Conservation (phyloP, 2,113 vertebrate species). For the Megaceryle torquata region DNA sequence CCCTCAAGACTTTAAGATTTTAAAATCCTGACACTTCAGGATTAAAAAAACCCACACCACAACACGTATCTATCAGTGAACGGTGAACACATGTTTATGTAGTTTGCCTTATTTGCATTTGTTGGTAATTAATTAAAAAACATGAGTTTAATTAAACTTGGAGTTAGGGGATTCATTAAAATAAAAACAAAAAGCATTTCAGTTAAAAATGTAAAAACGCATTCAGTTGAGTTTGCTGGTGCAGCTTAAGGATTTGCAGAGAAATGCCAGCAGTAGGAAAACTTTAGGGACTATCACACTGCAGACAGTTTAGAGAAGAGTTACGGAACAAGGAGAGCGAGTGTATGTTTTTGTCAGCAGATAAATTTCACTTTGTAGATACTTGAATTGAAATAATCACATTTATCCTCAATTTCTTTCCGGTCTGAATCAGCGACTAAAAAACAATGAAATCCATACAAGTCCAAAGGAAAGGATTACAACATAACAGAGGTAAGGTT, state of each 20-base stretch:
- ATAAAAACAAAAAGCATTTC: slow-evolving; percentile 60
- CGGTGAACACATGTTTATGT: not conserved
- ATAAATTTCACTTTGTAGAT: not conserved
- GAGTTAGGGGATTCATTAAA: slow-evolving; percentile 64
- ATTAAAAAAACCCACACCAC: not conserved
- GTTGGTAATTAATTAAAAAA: slow-evolving; percentile 64
- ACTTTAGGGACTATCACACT: not conserved
- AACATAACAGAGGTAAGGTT: not conserved
- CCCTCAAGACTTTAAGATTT: slow-evolving; percentile 42
- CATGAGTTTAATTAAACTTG: slow-evolving; percentile 67
- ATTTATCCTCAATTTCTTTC: not conserved
- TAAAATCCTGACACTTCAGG: slow-evolving; percentile 22
- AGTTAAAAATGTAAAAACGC: slow-evolving; percentile 50
- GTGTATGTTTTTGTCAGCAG: not conserved
- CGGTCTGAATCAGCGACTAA: not conserved
- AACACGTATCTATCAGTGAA: not conserved
- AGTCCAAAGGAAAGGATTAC: not conserved
- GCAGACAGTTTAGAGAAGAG: not conserved
- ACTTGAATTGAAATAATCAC: not conserved
- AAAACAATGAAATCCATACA: not conserved
- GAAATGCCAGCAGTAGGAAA: not conserved
- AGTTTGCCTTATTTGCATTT: slow-evolving; percentile 59
- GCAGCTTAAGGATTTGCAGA: slow-evolving; percentile 53
- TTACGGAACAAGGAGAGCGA: not conserved
- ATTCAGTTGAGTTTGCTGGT: not conserved